phyloP scores from a whole-genome alignment of 1,140 invertebrate species.

The Zaprionus africanus region DNA sequence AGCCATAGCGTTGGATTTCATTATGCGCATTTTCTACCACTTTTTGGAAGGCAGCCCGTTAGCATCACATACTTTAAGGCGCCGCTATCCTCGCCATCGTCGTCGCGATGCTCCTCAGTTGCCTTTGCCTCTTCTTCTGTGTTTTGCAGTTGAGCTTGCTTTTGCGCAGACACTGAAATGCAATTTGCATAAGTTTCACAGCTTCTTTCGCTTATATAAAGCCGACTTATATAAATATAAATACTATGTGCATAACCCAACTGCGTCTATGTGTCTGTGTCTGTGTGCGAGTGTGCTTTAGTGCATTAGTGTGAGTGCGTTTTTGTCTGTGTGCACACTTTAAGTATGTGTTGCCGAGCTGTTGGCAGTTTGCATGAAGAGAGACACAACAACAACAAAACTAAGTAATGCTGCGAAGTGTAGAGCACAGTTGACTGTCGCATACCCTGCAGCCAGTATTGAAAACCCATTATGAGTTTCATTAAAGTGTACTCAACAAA shows the following conservation, averaged over 20 bases:
- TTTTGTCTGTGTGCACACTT: constrained; percentile 42
- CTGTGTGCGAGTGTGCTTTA: constrained; percentile 9
- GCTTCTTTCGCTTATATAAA: constrained; percentile 79
- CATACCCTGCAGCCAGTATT: background rate
- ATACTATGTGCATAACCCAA: constrained; percentile 79
- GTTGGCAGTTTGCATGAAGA: constrained; percentile 71
- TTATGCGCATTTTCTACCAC: constrained; percentile 80
- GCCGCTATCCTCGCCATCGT: constrained; percentile 10
- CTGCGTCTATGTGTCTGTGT: constrained; percentile 25
- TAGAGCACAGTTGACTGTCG: background rate
- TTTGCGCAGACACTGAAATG: constrained; percentile 80
- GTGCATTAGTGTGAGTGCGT: background rate
- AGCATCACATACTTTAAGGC: constrained; percentile 80
- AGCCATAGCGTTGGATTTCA: constrained; percentile 75
- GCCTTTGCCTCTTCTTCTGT: constrained; percentile 34
- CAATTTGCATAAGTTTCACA: constrained; percentile 83
- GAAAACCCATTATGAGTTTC: background rate
- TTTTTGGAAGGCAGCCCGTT: constrained; percentile 69
- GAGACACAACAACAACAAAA: background rate
- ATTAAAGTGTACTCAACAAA: too few species aligned
- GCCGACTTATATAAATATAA: constrained; percentile 80
- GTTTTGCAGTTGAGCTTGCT: constrained; percentile 66
- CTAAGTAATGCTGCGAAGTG: background rate
- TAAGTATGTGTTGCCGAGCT: constrained; percentile 80
- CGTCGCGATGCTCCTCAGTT: constrained; percentile 19